phyloP scores from a whole-genome alignment of 2,113 vertebrate species.

The Numenius arquata region DNA sequence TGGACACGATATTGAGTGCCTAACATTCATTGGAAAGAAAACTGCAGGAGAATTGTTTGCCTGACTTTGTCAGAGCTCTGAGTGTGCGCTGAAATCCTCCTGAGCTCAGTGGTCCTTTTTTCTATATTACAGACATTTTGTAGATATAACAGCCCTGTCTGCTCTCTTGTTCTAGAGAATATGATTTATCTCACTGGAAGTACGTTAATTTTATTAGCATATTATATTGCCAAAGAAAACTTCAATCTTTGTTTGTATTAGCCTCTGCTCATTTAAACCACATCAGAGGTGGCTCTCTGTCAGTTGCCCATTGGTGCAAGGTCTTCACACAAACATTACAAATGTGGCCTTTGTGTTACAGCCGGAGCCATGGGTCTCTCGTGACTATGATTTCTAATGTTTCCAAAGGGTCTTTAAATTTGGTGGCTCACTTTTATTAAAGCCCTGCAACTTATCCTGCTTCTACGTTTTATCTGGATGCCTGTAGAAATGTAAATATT shows the following conservation, averaged over 20 bases:
- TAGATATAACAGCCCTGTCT: background rate
- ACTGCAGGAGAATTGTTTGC: background rate
- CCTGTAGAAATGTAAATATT: background rate
- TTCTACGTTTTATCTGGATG: background rate
- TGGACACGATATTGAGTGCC: background rate
- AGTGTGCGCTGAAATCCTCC: background rate
- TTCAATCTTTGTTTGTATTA: background rate
- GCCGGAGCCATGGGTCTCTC: rapidly evolving
- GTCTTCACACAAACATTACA: background rate
- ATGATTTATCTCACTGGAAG: background rate
- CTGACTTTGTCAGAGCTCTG: background rate
- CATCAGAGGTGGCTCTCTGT: background rate
- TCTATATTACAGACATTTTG: rapidly evolving
- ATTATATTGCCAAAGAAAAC: background rate
- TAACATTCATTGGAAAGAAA: background rate
- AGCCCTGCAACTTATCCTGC: background rate
- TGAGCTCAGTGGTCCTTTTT: background rate
- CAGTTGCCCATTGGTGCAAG: background rate
- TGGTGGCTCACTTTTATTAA: background rate
- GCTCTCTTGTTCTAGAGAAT: background rate
- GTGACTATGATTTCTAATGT: background rate
- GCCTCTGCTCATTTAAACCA: background rate
- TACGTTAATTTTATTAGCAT: background rate
- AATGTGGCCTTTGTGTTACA: background rate
- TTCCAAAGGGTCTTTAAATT: background rate